Percentiles rank a stretch among this genome's conserved stretches.
Evolutionary conservation across 2,888 invertebrate species (phyloP).

Genomic region (Eurois occulta): DNA sequence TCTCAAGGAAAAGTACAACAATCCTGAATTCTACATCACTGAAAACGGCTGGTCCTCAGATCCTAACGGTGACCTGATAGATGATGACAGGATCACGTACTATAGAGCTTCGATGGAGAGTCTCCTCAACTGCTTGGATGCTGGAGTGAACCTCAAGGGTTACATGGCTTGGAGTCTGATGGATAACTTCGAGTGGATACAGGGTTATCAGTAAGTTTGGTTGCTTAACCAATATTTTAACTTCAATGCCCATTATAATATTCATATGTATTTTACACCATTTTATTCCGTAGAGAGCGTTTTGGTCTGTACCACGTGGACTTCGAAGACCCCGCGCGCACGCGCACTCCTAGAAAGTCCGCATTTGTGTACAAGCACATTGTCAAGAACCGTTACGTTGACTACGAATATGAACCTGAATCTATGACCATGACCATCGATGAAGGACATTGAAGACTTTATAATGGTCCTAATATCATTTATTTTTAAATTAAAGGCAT

Average conservation of each 20-base stretch:
- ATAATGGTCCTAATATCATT: neutral
- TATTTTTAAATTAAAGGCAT: neutral
- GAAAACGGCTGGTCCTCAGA: constrained; percentile 91
- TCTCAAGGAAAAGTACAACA: constrained; percentile 85
- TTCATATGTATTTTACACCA: neutral
- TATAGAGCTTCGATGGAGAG: constrained; percentile 84
- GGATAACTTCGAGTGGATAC: constrained; percentile 92
- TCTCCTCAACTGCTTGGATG: constrained; percentile 83
- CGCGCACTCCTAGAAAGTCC: constrained; percentile 92
- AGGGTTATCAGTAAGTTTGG: constrained; percentile 76
- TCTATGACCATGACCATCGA: constrained; percentile 80
- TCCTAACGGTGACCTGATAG: constrained; percentile 76
- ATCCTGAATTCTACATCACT: constrained; percentile 90
- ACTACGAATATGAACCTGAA: constrained; percentile 78
- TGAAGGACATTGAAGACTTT: constrained; percentile 63
- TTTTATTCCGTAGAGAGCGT: constrained; percentile 83
- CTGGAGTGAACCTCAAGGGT: constrained; percentile 81
- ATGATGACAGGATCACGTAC: constrained; percentile 85
- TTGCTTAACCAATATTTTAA: neutral
- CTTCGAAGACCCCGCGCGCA: constrained; percentile 90
- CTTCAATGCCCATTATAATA: neutral
- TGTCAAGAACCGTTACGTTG: constrained; percentile 83
- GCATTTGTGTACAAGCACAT: constrained; percentile 90
- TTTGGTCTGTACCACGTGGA: constrained; percentile 93
- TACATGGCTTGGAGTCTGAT: constrained; percentile 92